Conservation (phyloP, 53 echinoderm and acorn worm genomes). For the Holothuria scabra region DNA sequence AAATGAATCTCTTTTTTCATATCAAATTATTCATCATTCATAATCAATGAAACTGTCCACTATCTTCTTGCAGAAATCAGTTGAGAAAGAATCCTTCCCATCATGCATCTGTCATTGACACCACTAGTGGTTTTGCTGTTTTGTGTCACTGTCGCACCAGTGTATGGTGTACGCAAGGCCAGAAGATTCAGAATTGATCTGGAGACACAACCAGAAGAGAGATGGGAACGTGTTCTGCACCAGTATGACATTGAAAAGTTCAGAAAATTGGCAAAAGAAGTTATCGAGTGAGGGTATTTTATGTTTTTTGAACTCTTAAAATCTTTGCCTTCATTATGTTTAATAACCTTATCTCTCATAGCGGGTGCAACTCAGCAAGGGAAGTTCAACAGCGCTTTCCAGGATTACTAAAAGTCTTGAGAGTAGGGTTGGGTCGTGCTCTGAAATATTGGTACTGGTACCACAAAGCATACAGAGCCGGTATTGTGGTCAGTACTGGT, state of each 20-base stretch:
- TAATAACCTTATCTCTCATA: too few relatives aligned
- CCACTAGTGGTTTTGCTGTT: background rate
- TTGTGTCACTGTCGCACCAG: background rate
- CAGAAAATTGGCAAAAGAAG: background rate
- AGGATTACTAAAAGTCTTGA: too few relatives aligned
- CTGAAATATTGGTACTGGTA: too few relatives aligned
- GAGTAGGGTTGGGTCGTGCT: too few relatives aligned
- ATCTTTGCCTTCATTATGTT: too few relatives aligned
- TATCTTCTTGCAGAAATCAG: background rate
- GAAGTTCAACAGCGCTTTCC: too few relatives aligned
- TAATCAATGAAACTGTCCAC: too few relatives aligned
- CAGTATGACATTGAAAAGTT: constrained; percentile 62
- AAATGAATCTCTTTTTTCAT: too few relatives aligned
- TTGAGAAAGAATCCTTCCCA: background rate
- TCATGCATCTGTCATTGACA: background rate
- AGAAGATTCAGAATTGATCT: constrained; percentile 71
- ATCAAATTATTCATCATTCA: too few relatives aligned
- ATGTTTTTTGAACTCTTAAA: background rate
- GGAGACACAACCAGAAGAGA: constrained; percentile 70
- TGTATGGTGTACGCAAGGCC: constrained; percentile 26
- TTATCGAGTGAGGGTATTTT: constrained; percentile 17
- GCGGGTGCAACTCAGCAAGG: too few relatives aligned
- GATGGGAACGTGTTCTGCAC: constrained; percentile 71
- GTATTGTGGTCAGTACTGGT: too few relatives aligned
- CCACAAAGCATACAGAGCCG: too few relatives aligned